These are phyloP conservation scores for Acanthosepion esculentum DNA, from an alignment of 2,888 invertebrate species.

Conservation along the genomic window DNA sequence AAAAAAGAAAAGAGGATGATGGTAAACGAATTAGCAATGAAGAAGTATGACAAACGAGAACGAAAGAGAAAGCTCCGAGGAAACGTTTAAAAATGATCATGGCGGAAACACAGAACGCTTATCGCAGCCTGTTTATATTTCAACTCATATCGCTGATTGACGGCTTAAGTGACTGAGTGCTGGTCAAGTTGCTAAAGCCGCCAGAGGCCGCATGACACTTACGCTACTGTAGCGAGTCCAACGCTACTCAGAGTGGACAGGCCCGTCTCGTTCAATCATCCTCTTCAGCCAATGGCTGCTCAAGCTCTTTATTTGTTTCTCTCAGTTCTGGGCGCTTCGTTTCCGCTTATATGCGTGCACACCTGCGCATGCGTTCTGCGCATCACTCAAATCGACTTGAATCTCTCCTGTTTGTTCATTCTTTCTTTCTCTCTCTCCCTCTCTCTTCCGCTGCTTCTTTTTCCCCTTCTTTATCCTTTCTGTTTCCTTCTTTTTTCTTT, in stretches of 20 bases:
- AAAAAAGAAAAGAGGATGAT: not conserved
- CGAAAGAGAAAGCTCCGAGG: not conserved
- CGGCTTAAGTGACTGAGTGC: not conserved
- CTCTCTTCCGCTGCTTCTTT: not conserved
- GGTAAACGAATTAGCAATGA: not conserved
- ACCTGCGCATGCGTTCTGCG: not conserved
- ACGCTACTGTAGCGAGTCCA: not conserved
- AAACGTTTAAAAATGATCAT: not conserved
- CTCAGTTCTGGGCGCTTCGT: not conserved
- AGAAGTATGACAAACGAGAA: not conserved
- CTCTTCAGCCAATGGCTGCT: not conserved
- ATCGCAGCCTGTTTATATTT: not conserved
- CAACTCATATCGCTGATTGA: not conserved
- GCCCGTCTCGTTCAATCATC: not conserved
- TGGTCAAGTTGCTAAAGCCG: not conserved
- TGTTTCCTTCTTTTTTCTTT: not conserved
- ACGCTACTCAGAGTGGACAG: conserved; percentile 33
- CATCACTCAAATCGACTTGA: not conserved
- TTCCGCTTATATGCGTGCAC: not conserved
- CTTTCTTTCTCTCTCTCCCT: not conserved
- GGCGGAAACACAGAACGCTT: not conserved
- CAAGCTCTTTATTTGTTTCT: not conserved
- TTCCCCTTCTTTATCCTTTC: not conserved
- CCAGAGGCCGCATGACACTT: conserved; percentile 12
- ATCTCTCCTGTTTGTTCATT: not conserved